phyloP scores from a whole-genome alignment of 1,140 invertebrate genomes.

The Acromyrmex charruanus region DNA sequence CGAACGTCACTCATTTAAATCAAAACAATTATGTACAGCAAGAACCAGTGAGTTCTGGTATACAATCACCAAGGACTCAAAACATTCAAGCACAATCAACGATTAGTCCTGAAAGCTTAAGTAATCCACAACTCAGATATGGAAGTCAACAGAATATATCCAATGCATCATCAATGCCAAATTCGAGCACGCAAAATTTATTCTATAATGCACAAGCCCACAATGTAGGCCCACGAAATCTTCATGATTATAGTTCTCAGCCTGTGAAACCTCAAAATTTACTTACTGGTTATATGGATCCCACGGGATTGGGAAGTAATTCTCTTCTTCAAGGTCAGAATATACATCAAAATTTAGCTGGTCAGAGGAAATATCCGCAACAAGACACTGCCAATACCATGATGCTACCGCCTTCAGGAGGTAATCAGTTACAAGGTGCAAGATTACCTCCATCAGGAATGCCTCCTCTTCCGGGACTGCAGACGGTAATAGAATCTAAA shows the following conservation, averaged over 20 bases:
- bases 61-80: not conserved
- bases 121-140: slow-evolving; percentile 38
- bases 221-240: slow-evolving; percentile 70
- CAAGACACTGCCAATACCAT: slow-evolving; percentile 70
- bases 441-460: slow-evolving; percentile 60
- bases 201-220: slow-evolving; percentile 66
- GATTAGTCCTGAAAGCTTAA: slow-evolving; percentile 26
- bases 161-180: slow-evolving; percentile 20
- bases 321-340: slow-evolving; percentile 56
- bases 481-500: slow-evolving; percentile 61
- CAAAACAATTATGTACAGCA: slow-evolving; percentile 40
- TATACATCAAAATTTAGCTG: slow-evolving; percentile 77
- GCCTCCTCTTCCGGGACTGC: slow-evolving; percentile 74
- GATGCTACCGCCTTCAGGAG: slow-evolving; percentile 47
- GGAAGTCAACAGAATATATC: slow-evolving; percentile 49
- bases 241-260: slow-evolving; percentile 68
- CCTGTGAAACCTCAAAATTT: slow-evolving; percentile 58
- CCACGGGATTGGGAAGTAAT: slow-evolving; percentile 34
- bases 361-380: slow-evolving; percentile 79
- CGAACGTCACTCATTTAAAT: slow-evolving; percentile 24
- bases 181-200: slow-evolving; percentile 70
- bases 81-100: slow-evolving; percentile 24
- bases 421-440: slow-evolving; percentile 45
- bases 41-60: not conserved
- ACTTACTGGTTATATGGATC: slow-evolving; percentile 53